Evolutionary conservation across 2,113 vertebrate genomes (phyloP).

Genomic region (Entelurus aequoreus): DNA sequence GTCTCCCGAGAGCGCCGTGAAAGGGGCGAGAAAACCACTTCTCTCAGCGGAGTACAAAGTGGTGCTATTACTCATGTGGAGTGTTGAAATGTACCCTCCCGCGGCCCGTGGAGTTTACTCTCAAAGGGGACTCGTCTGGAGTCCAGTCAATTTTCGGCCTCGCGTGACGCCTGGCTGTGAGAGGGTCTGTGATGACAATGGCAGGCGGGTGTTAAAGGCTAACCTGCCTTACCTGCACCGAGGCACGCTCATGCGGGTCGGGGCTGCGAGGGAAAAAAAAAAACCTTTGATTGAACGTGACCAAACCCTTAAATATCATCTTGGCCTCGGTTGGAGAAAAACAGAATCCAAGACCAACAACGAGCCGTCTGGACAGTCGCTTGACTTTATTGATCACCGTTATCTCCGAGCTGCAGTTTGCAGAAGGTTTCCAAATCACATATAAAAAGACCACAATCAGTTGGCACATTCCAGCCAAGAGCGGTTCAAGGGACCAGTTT

Average conservation of each 20-base stretch:
- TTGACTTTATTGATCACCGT: no score
- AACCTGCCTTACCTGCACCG: neutral
- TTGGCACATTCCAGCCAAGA: no score
- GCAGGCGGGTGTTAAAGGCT: neutral
- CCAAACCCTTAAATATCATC: no score
- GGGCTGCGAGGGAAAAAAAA: no score
- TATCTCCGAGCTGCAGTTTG: no score
- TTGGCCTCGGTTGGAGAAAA: no score
- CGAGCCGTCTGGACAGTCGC: no score
- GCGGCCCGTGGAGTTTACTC: slow-evolving; percentile 1
- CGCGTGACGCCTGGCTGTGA: neutral
- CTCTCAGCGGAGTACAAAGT: slow-evolving; percentile 3
- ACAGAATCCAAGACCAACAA: no score
- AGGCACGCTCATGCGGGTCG: neutral
- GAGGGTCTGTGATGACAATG: slow-evolving; percentile 4
- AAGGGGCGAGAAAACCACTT: slow-evolving; percentile 5
- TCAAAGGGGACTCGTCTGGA: slow-evolving; percentile 9
- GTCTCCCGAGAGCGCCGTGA: neutral
- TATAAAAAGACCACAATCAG: no score
- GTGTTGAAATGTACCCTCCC: slow-evolving; percentile 10
- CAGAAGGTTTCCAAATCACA: no score
- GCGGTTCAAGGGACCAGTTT: no score
- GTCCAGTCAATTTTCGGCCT: slow-evolving; percentile 5
- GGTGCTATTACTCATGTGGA: slow-evolving; percentile 10
- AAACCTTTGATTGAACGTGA: no score